A percentile compares a stretch with the other conserved stretches of the same genome.
phyloP scores from a whole-genome alignment of 2,888 invertebrate species.

The Netelia inedita region DNA sequence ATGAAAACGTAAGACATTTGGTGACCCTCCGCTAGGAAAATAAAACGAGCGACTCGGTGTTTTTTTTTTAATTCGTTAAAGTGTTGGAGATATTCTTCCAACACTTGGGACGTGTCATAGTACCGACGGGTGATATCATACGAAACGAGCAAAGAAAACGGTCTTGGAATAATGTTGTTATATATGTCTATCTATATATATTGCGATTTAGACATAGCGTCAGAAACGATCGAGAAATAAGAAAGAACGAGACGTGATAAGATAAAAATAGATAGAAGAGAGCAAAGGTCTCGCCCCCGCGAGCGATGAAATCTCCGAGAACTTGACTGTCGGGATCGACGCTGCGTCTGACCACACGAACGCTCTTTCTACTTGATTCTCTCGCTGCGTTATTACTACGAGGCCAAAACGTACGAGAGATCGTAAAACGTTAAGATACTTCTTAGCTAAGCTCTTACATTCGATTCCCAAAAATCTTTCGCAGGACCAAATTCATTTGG shows the following conservation, averaged over 20 bases:
- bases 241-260: slow-evolving; percentile 1
- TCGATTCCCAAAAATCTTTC: slow-evolving; percentile 24
- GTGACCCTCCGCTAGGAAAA: not conserved
- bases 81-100: slow-evolving; percentile 42
- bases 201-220: not conserved
- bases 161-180: slow-evolving; percentile 9
- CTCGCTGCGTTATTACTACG: slow-evolving; percentile 28
- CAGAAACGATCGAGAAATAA: slow-evolving; percentile 3
- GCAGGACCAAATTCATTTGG: not conserved
- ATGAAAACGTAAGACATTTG: slow-evolving; percentile 29
- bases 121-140: slow-evolving; percentile 16
- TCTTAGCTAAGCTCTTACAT: not conserved
- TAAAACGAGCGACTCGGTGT: too few relatives aligned
- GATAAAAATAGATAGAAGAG: slow-evolving; percentile 18
- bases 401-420: not conserved
- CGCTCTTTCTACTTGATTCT: slow-evolving; percentile 48
- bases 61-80: not conserved
- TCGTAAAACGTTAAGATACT: slow-evolving; percentile 30
- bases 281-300: slow-evolving; percentile 53
- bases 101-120: not conserved
- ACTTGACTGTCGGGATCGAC: slow-evolving; percentile 51
- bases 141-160: slow-evolving; percentile 6
- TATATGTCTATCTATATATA: slow-evolving; percentile 1
- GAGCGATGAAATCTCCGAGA: slow-evolving; percentile 69
- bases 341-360: slow-evolving; percentile 58